Base-by-base conservation (phyloP, 92 coral and sea anemone genomes). In the Porites cylindrica region DNA sequence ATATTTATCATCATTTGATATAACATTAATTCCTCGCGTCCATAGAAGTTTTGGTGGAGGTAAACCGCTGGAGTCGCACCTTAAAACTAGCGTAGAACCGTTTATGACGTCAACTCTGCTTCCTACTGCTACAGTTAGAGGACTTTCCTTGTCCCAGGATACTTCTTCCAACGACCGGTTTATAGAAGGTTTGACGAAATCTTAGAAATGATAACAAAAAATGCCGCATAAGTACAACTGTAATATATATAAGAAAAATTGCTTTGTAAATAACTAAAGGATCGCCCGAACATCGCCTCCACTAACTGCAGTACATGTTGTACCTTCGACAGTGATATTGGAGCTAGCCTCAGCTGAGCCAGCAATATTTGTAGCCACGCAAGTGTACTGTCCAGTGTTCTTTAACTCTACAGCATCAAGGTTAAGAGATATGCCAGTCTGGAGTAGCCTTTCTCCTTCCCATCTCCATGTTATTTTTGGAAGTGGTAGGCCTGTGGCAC, bases 41-140 rank as follows among this genome's bases (percentile, higher is more conserved):
- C 98, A 95, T 13, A 80, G 85, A 18, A 95, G 77, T 50, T 81
- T 64, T 18, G 98, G 96, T 18, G 51, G 68, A 43, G 98, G 98
- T 65, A 83, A 86, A 23, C 96, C 96, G 61, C 88, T 87, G 82
- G 91, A 81, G 14, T 88, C 92, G 68, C 98, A 95, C 12, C 72
- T 74, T 20, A 95, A 90, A 17, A 86, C 80, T 53, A 95, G 88
- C 24, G 84, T 78, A 61, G 98, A 82, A 47, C 95, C 92, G 56
- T 72, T 84, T 8, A 91, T 29, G 78, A 93, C 51, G 78, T 85
- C 93, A 50, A 95, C 88, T 52, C 84, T 91, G 79, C 86, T 87
- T 29, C 98, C 98, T 16, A 95, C 82, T 29, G 92, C 17, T 10
- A 83, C 83, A 9, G 88, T 85, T 38, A 88, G 65, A 70, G 94